Base-by-base conservation (phyloP, 2,888 invertebrate genomes). In the Artemia sinica region DNA sequence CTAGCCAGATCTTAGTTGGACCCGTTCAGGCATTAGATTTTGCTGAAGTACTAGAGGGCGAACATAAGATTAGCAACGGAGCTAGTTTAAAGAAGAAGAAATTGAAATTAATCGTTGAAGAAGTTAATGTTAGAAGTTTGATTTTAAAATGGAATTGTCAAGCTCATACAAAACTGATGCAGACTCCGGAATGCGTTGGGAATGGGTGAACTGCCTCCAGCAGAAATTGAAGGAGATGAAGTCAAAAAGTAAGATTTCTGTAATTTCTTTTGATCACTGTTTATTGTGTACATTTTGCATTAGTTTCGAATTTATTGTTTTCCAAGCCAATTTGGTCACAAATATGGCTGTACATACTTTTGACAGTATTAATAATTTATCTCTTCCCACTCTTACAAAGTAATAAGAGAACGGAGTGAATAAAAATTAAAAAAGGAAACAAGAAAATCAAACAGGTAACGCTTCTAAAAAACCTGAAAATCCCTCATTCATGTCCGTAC, bases 121-220 rank as follows among this genome's bases (percentile, higher is more conserved):
- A 87, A 68, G 87, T 93, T 10, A 84, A 87, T 75, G 87, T 89
- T 3, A 85, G 86, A 72, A 84, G 86, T 72, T 85, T 93, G 18
- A 88, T 86, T 74, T 89, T 94, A 1, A 87, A 88, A 74, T 93
- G 93, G 92, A 87, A 89, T 73, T 90, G 89, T 75, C 84, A 78
- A 71, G 79, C 79, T 8, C 74, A 73, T 18, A 69, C 69, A 11
- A 71, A 73, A 50, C 71, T 69, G 28, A 66, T 71, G 9, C 71
- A 71, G 72, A 70, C 69, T 70, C 8, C 67, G 69, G 28, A 28
- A 67, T 12, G 63, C 63, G 58, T 14, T 58, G 9, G 70, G 70
- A 71, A 72, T 71, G 67, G 72, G 72, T 69, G 58, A 58, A 18
- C 58, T 14, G 14, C 58, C 58, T 9, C 58, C 58, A 14, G 18